These are phyloP conservation scores for Zoanthus sansibaricus DNA, from an alignment of 92 coral and sea anemone species.

Conservation along the genomic window DNA sequence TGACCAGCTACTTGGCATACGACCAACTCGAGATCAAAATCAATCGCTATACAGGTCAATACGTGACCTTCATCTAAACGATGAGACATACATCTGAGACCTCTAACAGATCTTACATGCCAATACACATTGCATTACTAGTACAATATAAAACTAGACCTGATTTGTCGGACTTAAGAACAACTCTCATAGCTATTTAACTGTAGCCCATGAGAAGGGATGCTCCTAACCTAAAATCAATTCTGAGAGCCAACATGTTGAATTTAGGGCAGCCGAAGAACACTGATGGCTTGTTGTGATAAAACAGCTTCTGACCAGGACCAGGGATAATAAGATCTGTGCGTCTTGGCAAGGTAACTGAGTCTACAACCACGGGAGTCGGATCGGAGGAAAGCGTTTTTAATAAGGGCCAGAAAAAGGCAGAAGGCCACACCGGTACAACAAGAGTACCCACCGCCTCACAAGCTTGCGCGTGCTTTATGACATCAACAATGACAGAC, in stretches of 20 bases:
- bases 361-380: conserved; percentile 8
- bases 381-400: not conserved
- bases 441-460: conserved; percentile 1
- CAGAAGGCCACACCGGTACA: not conserved
- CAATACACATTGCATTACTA: conserved; percentile 11
- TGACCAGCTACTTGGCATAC: not conserved
- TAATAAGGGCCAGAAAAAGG: not conserved
- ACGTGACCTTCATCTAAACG: conserved; percentile 13
- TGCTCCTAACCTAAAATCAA: conserved; percentile 1
- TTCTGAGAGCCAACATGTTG: conserved; percentile 27
- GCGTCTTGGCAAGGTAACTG: conserved; percentile 25
- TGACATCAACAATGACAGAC: conserved; percentile 15
- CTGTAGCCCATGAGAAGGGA: not conserved
- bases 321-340: conserved; percentile 42
- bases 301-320: conserved; percentile 28
- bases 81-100: not conserved
- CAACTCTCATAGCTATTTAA: not conserved
- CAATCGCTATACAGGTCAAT: not conserved
- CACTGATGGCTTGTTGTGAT: conserved; percentile 22
- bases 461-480: conserved; percentile 52
- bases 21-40: not conserved
- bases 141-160: not conserved
- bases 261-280: conserved; percentile 50
- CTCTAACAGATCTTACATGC: conserved; percentile 17
- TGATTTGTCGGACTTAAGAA: too few relatives aligned